A percentile compares a stretch with the other conserved stretches of the same genome.
These are phyloP conservation scores for Diorhabda carinulata DNA, from an alignment of 1,140 invertebrate species.

Conservation along the genomic window DNA sequence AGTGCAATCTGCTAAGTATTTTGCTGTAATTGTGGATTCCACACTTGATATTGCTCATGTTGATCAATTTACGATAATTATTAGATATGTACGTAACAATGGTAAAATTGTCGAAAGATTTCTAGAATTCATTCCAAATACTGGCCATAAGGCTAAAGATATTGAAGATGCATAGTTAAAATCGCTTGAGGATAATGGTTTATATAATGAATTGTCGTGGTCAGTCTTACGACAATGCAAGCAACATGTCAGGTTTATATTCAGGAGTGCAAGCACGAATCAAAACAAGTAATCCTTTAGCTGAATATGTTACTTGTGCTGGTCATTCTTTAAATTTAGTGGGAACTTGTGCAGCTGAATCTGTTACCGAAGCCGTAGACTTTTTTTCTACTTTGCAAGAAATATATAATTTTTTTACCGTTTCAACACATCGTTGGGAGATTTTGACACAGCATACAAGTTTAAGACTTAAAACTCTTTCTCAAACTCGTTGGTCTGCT, in stretches of 20 bases:
- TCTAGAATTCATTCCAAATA: slow-evolving; percentile 37
- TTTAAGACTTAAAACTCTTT: neutral
- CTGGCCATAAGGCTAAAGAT: slow-evolving; percentile 37
- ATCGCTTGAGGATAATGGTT: slow-evolving; percentile 21
- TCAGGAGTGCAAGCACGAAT: neutral
- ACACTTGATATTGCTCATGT: slow-evolving; percentile 30
- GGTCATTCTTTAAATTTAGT: slow-evolving; percentile 43
- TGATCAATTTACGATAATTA: slow-evolving; percentile 16
- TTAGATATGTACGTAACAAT: slow-evolving; percentile 32
- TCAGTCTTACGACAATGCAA: neutral
- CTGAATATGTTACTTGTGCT: slow-evolving; percentile 24
- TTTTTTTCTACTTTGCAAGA: neutral
- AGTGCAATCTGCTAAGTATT: slow-evolving; percentile 7
- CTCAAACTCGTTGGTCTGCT: too few relatives aligned
- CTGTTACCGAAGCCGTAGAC: too few relatives aligned
- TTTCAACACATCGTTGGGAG: neutral
- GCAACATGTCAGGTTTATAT: neutral
- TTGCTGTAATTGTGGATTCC: slow-evolving; percentile 20
- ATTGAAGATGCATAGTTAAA: slow-evolving; percentile 23
- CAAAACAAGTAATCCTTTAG: neutral
- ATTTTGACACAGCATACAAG: slow-evolving; percentile 42
- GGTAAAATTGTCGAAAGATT: slow-evolving; percentile 35
- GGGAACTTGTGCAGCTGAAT: slow-evolving; percentile 11
- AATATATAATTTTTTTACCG: neutral
- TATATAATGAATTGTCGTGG: neutral